phyloP scores from a whole-genome alignment of 2,113 vertebrate species.

The Ptyas mucosa region DNA sequence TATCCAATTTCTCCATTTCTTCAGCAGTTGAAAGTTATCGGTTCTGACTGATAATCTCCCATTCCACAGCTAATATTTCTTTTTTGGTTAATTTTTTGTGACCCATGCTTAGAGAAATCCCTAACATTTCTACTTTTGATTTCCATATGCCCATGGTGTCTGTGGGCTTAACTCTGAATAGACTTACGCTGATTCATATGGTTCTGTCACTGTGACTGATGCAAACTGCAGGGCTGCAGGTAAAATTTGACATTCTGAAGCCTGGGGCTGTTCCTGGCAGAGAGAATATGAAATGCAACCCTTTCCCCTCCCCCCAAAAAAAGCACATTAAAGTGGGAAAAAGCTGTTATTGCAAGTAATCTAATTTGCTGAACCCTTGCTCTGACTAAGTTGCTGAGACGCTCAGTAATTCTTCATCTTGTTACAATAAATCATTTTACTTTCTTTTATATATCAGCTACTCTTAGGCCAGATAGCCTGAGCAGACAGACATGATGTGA shows the following conservation, averaged over 20 bases:
- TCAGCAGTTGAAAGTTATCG: constrained; percentile 67
- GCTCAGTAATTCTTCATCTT: constrained; percentile 92
- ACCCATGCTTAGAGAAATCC: constrained; percentile 83
- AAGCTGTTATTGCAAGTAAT: constrained; percentile 85
- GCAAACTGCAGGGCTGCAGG: constrained; percentile 80
- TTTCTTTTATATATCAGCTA: constrained; percentile 99
- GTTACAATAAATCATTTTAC: constrained; percentile 99
- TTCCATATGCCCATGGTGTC: constrained; percentile 76
- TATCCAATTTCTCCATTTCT: constrained; percentile 70
- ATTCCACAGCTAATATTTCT: constrained; percentile 80
- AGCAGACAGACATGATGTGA: constrained; percentile 99
- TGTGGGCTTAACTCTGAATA: constrained; percentile 77
- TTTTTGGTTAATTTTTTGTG: constrained; percentile 80
- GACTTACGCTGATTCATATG: constrained; percentile 76
- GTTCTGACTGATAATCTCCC: constrained; percentile 72
- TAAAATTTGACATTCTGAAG: constrained; percentile 82
- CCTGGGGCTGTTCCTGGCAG: constrained; percentile 75
- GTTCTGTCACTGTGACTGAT: constrained; percentile 90
- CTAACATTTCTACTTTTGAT: constrained; percentile 82
- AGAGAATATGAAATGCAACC: constrained; percentile 56
- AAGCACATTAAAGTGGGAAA: constrained; percentile 68
- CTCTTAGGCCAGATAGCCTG: constrained; percentile 99
- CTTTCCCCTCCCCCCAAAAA: constrained; percentile 33
- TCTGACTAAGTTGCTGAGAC: constrained; percentile 95
- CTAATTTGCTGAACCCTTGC: constrained; percentile 98